Evolutionary conservation across 2,888 invertebrate species (phyloP), one percentile per base, ranked within the genome.

Genomic region (Acanthosoma haemorrhoidale): DNA sequence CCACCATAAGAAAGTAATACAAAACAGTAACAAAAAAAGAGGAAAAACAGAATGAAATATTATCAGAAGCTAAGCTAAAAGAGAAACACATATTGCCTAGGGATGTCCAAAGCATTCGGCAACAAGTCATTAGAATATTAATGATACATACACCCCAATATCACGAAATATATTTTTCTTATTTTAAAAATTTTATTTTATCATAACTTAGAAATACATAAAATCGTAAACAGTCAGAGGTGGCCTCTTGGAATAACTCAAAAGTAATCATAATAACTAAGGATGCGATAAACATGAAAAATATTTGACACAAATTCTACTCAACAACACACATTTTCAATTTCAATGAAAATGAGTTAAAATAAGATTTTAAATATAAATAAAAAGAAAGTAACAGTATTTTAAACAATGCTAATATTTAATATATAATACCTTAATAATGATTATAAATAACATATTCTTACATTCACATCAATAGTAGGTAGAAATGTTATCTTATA

Each of bases 211-310:
- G 21, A 21, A 16, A 18, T 43, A 43, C 13, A 43, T 43, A 21
- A 43, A 43, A 43, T 43, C 25, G 21, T 43, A 43, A 43, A 43
- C 43, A 43, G 43, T 43, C 43, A 43, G 43, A 43, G 43, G 43
- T 25, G 43, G 43, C 43, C 43, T 43, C 43, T 43, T 43, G 43
- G 43, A 43, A 43, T 43, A 43, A 43, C 18, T 43, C 43, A 43
- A 43, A 43, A 43, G 18, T 13, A 43, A 43, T 43, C 21, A 43
- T n/a, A 43, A 43, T 21, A 43, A 43, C 43, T 43, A 43, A 5
- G 21, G 21, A 21, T 21, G 25, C 13, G 9, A 43, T 43, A 43
- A 43, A 43, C 25, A 43, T 21, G 43, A 43, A 43, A n/a, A 21
- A 43, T 25, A 43, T 43, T 43, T 43, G n/a, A 43, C 21, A 4